Base-by-base conservation (phyloP, 2,797 vertebrate genomes). In the Mus spretus region DNA sequence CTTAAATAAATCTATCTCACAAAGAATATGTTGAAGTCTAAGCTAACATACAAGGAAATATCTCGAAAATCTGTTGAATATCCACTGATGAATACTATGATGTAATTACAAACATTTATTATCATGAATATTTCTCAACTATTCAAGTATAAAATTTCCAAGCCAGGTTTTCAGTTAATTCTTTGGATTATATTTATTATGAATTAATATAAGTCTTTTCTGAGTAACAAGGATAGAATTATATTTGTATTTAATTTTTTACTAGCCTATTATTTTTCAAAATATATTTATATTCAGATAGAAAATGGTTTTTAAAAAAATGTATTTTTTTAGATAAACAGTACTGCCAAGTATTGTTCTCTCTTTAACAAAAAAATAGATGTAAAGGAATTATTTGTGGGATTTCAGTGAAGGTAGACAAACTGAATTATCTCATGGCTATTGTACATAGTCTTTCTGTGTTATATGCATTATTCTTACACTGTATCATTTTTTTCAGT, bases 401-500 rank as follows among this genome's bases (percentile, higher is more conserved):
- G 2, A 57, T 82, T 70, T n/a, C 37, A 63, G 0, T 91, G 85
- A 92, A 89, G 47, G 55, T n/a, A 92, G 47, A 90, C 15, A 70
- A 61, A 79, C 3, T 24, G 24, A 91, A 87, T 91, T 90, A 96
- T 53, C 28, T 95, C 34, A 79, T 88, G n/a, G n/a, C 82, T 88
- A 40, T 26, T 86, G 10, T 57, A 22, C 8, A 3, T 3, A 84
- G 28, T 87, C 74, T 37, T 93, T 40, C 37, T 70, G 11, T 89
- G 84, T 31, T 63, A 37, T 72, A 57, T 74, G 3, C 34, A 57
- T 90, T 84, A 4, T 4, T 94, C 53, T 96, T 92, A 80, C 90
- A 87, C 72, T 89, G 20, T 26, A 93, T 47, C 40, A 91, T 96
- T 94, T 87, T 87, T 96, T 82, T 97, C 53, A 20, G 6, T 93